Evolutionary conservation across 2,888 invertebrate species (phyloP), one percentile per base, ranked within the genome.

Genomic region (Heliothis peltigera): DNA sequence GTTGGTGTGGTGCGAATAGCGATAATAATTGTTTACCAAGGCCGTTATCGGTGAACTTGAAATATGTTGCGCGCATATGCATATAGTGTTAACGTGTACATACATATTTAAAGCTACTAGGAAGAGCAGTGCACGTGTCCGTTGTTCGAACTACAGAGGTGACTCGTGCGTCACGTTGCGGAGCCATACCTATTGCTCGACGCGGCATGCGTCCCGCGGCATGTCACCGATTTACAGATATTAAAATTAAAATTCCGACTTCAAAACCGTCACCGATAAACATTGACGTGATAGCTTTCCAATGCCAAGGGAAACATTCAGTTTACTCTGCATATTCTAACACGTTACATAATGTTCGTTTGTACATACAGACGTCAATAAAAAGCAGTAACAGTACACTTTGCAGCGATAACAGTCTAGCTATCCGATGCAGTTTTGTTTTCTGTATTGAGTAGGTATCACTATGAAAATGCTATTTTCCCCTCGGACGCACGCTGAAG

Each of bases 31-130:
- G 84, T 89, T 87, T 89, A 83, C 83, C 76, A 84, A 83, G 82
- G 84, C 81, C 85, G 87, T 92, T 90, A 91, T 91, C 90, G 88
- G 82, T 91, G 90, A 91, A 91, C 92, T 92, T 92, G 92, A 92
- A 91, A 89, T 66, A 73, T 82, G 83, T 85, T 86, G 82, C 85
- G 85, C 85, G 83, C 83, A 83, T 84, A 82, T 85, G 87, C 85
- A 84, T 83, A 89, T 89, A 87, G 85, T 87, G 84, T 87, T 91
- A 87, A 89, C 89, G 84, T 87, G 86, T 86, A 85, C 77, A 87
- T 86, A 83, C 79, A 80, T 84, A 83, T 82, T 82, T 82, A 84
- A 87, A 85, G 81, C 81, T 86, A 91, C 87, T 83, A 90, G 92
- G 92, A 93, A 93, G 89, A 81, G 69, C 68, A 62, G 66, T 70